phyloP scores from a whole-genome alignment of 2,113 vertebrate species.

The Charina bottae region DNA sequence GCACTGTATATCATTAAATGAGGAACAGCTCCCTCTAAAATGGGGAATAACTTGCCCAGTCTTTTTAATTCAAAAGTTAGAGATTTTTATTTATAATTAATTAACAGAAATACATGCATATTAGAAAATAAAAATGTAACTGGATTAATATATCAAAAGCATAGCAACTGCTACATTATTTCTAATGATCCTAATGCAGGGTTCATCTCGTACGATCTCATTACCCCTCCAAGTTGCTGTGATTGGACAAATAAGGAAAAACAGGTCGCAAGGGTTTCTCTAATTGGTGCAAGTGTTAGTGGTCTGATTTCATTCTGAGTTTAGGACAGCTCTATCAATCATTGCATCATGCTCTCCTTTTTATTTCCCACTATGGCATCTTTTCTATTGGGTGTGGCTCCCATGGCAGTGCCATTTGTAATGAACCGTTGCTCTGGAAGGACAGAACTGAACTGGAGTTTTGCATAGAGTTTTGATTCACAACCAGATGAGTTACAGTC shows the following conservation, averaged over 20 bases:
- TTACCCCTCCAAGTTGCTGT: background rate
- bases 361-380: too few species aligned
- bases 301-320: too few species aligned
- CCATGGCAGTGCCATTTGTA: background rate
- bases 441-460: background rate
- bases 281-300: too few species aligned
- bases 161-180: background rate
- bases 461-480: background rate
- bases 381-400: background rate
- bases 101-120: background rate
- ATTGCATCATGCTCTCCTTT: too few species aligned
- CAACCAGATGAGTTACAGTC: background rate
- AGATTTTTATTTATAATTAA: background rate
- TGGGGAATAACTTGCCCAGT: background rate
- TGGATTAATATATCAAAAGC: background rate
- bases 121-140: background rate
- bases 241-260: too few species aligned
- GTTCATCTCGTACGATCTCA: background rate
- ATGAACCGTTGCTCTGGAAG: background rate
- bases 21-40: background rate
- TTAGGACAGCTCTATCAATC: too few species aligned
- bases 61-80: background rate
- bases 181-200: background rate
- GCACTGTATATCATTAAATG: background rate
- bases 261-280: too few species aligned